These are phyloP conservation scores for Lysandra bellargus DNA, from an alignment of 2,888 invertebrate species.

Conservation along the genomic window DNA sequence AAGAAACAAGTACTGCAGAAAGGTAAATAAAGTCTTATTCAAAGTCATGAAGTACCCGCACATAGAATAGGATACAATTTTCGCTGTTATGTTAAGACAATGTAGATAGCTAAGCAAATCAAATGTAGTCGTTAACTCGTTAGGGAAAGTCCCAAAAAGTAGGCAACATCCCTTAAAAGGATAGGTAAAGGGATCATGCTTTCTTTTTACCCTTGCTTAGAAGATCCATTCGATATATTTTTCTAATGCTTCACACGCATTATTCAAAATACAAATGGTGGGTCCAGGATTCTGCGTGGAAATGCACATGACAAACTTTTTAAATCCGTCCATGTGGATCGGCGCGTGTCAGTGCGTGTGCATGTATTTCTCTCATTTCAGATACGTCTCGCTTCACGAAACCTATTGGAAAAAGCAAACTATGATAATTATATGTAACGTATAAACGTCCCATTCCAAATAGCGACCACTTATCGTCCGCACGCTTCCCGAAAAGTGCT, in stretches of 20 bases:
- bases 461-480: slow-evolving; percentile 56
- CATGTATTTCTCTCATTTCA: slow-evolving; percentile 64
- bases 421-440: slow-evolving; percentile 74
- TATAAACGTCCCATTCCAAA: slow-evolving; percentile 60
- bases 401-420: slow-evolving; percentile 75
- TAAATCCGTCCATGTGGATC: slow-evolving; percentile 66
- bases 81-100: neutral
- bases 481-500: slow-evolving; percentile 51
- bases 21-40: too few relatives aligned
- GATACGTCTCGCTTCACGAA: slow-evolving; percentile 71
- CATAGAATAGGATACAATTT: neutral
- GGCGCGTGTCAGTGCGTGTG: slow-evolving; percentile 61
- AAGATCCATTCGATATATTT: neutral
- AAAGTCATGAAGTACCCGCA: neutral
- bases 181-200: neutral
- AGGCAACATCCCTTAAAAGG: too few relatives aligned
- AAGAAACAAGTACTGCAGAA: too few relatives aligned
- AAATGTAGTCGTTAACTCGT: too few relatives aligned
- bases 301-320: slow-evolving; percentile 64
- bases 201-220: neutral
- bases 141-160: too few relatives aligned
- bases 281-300: slow-evolving; percentile 32
- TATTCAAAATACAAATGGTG: neutral
- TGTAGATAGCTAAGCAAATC: neutral
- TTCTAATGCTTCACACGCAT: neutral